Conservation (phyloP, 37 sponge, comb jelly and placozoan species). For the Halichondria panicea region DNA sequence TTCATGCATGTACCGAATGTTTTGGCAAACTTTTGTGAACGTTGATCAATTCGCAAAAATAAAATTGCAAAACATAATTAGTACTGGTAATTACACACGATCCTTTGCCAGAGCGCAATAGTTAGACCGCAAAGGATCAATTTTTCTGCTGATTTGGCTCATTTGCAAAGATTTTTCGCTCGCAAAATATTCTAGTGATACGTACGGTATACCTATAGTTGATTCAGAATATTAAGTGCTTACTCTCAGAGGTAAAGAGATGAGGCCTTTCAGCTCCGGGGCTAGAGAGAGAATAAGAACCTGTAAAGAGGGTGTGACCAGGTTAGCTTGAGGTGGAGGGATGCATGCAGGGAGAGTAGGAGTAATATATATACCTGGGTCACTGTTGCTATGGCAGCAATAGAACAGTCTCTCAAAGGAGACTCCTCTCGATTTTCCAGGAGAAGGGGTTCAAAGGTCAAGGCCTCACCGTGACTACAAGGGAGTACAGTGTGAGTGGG, state of each 20-base stretch:
- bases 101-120: too few relatives aligned
- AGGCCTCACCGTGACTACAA: slow-evolving; percentile 84
- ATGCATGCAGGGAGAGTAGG: neutral
- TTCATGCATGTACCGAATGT: too few relatives aligned
- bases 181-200: neutral
- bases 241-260: slow-evolving; percentile 43
- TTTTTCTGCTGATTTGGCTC: too few relatives aligned
- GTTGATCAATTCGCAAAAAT: too few relatives aligned
- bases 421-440: slow-evolving; percentile 37
- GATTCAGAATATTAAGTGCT: neutral
- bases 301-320: slow-evolving; percentile 3
- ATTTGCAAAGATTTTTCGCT: too few relatives aligned
- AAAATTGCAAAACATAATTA: too few relatives aligned
- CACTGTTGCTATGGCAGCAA: slow-evolving; percentile 69
- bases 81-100: too few relatives aligned
- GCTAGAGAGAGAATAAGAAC: slow-evolving; percentile 39
- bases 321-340: neutral
- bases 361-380: slow-evolving; percentile 32
- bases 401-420: slow-evolving; percentile 33
- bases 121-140: too few relatives aligned
- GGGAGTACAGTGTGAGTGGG: neutral
- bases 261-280: slow-evolving; percentile 39
- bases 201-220: neutral
- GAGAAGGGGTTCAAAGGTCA: slow-evolving; percentile 69
- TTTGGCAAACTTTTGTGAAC: too few relatives aligned